A percentile compares a stretch with the other conserved stretches of the same genome.
These are phyloP conservation scores for Drosophila atripex DNA, from an alignment of 2,888 invertebrate genomes.

Conservation along the genomic window DNA sequence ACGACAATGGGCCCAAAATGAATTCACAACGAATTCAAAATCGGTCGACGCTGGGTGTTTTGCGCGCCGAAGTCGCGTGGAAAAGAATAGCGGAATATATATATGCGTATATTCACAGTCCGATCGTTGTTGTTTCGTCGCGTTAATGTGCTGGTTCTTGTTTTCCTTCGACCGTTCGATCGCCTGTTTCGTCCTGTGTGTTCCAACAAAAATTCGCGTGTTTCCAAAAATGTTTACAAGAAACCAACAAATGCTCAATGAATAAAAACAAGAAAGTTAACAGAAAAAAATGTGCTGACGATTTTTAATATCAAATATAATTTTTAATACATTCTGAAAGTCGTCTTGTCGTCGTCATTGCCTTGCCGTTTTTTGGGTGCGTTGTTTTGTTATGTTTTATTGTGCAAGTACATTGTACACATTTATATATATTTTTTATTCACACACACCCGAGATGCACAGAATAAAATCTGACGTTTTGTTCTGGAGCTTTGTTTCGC, in stretches of 20 bases:
- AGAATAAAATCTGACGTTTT: conserved; percentile 69
- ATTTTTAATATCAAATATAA: conserved; percentile 33
- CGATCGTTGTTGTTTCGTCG: conserved; percentile 27
- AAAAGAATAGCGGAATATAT: conserved; percentile 26
- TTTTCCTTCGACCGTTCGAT: conserved; percentile 22
- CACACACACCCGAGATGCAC: conserved; percentile 20
- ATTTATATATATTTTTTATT: conserved; percentile 31
- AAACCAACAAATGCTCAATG: conserved; percentile 34
- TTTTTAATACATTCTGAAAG: conserved; percentile 30
- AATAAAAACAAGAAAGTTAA: conserved; percentile 23
- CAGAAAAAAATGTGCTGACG: conserved; percentile 32
- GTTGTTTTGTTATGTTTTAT: conserved; percentile 43
- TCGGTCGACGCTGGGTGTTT: conserved; percentile 71
- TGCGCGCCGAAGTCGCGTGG: conserved; percentile 45
- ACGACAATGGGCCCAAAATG: neutral
- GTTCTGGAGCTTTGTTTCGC: conserved; percentile 76
- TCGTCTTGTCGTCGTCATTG: conserved; percentile 37
- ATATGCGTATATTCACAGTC: conserved; percentile 31
- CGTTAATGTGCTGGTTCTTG: conserved; percentile 16
- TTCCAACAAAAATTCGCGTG: conserved; percentile 16
- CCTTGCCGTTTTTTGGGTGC: conserved; percentile 60
- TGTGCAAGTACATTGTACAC: conserved; percentile 42
- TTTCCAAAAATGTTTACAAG: conserved; percentile 43
- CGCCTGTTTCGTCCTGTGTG: conserved; percentile 12
- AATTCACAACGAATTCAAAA: conserved; percentile 69